Evolutionary conservation across 2,888 invertebrate species (phyloP).

Genomic region (Euphydryas editha): DNA sequence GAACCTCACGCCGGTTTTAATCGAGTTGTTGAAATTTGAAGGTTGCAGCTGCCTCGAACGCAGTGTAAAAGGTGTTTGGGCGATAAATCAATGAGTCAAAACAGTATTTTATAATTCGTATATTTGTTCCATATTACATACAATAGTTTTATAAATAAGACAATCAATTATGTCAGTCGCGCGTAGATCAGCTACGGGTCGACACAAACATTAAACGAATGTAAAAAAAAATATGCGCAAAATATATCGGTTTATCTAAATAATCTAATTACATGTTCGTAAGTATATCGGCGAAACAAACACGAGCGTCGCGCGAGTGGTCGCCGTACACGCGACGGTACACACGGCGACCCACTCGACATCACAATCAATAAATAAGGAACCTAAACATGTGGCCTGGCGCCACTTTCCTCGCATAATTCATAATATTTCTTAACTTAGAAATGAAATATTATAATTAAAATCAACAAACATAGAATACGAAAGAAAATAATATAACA

Average conservation of each 20-base stretch:
- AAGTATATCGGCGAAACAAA: slow-evolving; percentile 30
- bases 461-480: not conserved
- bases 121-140: slow-evolving; percentile 41
- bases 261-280: slow-evolving; percentile 34
- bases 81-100: not conserved
- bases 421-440: not conserved
- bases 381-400: slow-evolving; percentile 38
- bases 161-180: slow-evolving; percentile 37
- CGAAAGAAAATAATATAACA: too few relatives aligned
- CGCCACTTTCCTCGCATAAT: not conserved
- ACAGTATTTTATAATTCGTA: slow-evolving; percentile 34
- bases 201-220: slow-evolving; percentile 35
- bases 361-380: slow-evolving; percentile 52
- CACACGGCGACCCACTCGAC: slow-evolving; percentile 22
- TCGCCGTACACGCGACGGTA: slow-evolving; percentile 2
- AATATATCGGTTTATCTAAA: slow-evolving; percentile 41
- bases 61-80: not conserved
- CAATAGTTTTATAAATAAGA: slow-evolving; percentile 40
- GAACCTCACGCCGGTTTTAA: too few relatives aligned
- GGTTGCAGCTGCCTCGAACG: too few relatives aligned
- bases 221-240: slow-evolving; percentile 40
- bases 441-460: not conserved
- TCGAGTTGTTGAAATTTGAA: too few relatives aligned
- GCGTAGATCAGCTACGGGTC: slow-evolving; percentile 29
- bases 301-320: slow-evolving; percentile 7